Evolutionary conservation across 2,797 vertebrate genomes (phyloP).

Genomic region (Phyllotis vaccarum): DNA sequence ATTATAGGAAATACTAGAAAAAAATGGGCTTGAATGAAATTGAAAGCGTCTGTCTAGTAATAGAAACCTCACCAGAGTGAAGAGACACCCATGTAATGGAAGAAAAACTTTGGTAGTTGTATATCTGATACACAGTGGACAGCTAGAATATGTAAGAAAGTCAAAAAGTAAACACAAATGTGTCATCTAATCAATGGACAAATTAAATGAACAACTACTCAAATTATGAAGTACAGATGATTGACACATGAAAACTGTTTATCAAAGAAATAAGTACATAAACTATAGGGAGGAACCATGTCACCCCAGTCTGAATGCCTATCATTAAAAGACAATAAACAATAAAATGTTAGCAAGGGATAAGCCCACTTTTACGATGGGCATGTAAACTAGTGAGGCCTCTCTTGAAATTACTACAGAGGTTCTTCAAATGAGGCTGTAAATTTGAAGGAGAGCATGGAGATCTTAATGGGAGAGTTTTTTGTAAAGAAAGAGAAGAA

Average conservation of each 20-base stretch:
- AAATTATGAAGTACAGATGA: not conserved
- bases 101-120: fast-evolving
- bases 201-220: not conserved
- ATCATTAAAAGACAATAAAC: not conserved
- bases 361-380: not conserved
- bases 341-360: not conserved
- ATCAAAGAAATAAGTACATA: no score
- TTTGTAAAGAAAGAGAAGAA: not conserved
- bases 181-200: not conserved
- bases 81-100: not conserved
- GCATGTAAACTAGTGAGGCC: no score
- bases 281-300: not conserved
- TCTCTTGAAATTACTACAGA: no score
- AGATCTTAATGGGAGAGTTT: fast-evolving
- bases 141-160: not conserved
- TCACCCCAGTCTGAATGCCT: not conserved
- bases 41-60: not conserved
- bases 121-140: not conserved
- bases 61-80: not conserved
- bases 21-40: not conserved
- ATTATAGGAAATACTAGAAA: not conserved
- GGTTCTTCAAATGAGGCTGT: not conserved
- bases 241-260: not conserved
- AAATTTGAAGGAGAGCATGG: not conserved
- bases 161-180: not conserved